Base-by-base conservation (phyloP, 2,113 vertebrate genomes). In the Myiagra hebetior region DNA sequence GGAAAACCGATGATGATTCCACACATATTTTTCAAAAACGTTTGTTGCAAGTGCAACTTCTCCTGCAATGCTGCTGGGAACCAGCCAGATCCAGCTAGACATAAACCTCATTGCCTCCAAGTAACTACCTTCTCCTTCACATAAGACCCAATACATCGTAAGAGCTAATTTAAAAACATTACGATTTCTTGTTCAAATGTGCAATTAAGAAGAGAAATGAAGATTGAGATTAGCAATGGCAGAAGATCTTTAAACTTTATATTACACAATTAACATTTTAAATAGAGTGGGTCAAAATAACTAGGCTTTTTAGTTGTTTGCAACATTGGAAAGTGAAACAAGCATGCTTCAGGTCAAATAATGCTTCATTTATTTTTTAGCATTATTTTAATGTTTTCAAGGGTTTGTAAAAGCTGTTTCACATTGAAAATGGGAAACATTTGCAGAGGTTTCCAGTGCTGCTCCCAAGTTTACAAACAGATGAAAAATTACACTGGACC, bases 131-230 rank as follows among this genome's bases (percentile, higher is more conserved):
- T 75, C 80, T 31, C 67, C 59, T 85, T 47, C 93, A 70, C 82
- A 56, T 59, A 67, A 73, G 56, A 2, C 69, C 55, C 63, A 91
- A 89, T 18, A 93, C 91, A 94, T 87, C 0, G 19, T 68, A 89
- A 74, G 64, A 94, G 87, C 91, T 96, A 82, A 96, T 95, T 86
- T 87, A 96, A 92, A 94, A 95, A 85, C 91, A 93, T 92, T 69
- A 68, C 63, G 0, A 81, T 94, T 92, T 91, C 91, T 69, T 86
- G 72, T 87, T 91, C 87, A 84, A 93, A 78, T 79, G 84, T 75
- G 91, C 92, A 96, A 93, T 95, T 95, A 97, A 95, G 86, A 93
- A 94, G 85, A 96, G 90, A 83, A 96, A 96, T 91, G 91, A 91
- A 94, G 95, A 96, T 6, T 91, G 70, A 85, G 89, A 94, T 91